Evolutionary conservation across 2,797 vertebrate genomes (phyloP).

Genomic region (Lacerta viridis): DNA sequence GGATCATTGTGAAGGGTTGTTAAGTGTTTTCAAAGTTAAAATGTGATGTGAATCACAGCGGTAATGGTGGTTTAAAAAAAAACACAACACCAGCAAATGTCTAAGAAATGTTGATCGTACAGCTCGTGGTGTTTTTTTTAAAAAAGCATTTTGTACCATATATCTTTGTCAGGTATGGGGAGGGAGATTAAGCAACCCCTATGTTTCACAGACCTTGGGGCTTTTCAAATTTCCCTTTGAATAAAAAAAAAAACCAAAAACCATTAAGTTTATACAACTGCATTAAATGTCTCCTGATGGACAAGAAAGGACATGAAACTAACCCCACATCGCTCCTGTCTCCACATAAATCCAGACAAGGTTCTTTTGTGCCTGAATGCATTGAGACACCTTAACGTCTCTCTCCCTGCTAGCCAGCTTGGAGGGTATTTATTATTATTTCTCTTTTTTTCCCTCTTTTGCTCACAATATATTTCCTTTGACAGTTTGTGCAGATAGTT

Average conservation of each 20-base stretch:
- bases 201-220: slow-evolving; percentile 28
- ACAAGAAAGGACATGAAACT: slow-evolving; percentile 77
- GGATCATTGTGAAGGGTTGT: not conserved
- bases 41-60: not conserved
- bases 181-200: not conserved
- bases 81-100: not conserved
- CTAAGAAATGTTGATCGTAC: not conserved
- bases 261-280: slow-evolving; percentile 76
- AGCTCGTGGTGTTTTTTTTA: not conserved
- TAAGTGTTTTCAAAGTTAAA: not conserved
- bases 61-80: not conserved
- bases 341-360: slow-evolving; percentile 79
- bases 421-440: slow-evolving; percentile 28
- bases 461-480: slow-evolving; percentile 83
- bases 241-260: slow-evolving; percentile 60
- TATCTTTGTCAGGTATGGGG: not conserved
- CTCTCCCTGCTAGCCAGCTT: slow-evolving; percentile 64
- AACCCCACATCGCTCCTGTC: slow-evolving; percentile 72
- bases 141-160: slow-evolving; percentile 7
- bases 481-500: slow-evolving; percentile 83
- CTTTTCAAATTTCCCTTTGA: slow-evolving; percentile 50
- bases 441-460: slow-evolving; percentile 43
- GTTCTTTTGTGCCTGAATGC: slow-evolving; percentile 68
- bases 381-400: slow-evolving; percentile 64
- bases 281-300: slow-evolving; percentile 65